phyloP scores from a whole-genome alignment of 2,888 invertebrate genomes.

The Smittia sp. region DNA sequence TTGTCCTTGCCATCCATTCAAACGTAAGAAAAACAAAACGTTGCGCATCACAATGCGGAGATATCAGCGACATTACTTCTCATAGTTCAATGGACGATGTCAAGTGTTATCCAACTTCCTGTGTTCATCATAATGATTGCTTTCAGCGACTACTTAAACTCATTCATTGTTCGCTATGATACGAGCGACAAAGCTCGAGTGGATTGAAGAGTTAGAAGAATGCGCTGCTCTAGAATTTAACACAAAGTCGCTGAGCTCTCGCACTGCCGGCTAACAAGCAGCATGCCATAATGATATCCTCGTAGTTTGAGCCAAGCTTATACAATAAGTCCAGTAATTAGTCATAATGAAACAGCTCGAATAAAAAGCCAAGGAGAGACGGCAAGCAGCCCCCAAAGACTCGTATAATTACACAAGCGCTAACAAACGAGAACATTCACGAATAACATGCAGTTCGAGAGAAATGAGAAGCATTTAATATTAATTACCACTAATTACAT shows the following conservation, averaged over 20 bases:
- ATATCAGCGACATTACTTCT: neutral
- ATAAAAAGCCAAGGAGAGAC: neutral
- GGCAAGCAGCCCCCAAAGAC: neutral
- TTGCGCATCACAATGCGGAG: neutral
- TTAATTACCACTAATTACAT: slow-evolving; percentile 12
- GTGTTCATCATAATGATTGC: neutral
- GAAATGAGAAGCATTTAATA: slow-evolving; percentile 5
- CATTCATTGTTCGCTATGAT: neutral
- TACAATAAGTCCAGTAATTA: slow-evolving; percentile 12
- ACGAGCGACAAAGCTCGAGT: neutral
- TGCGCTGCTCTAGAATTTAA: neutral
- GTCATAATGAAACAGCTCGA: slow-evolving; percentile 1
- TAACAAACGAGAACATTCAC: slow-evolving; percentile 9
- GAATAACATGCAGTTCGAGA: neutral
- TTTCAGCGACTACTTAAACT: slow-evolving; percentile 1
- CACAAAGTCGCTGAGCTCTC: neutral
- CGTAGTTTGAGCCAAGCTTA: neutral
- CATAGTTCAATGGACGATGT: slow-evolving; percentile 9
- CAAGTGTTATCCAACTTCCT: neutral
- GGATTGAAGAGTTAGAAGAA: neutral
- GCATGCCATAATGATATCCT: neutral
- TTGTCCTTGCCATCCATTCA: no score
- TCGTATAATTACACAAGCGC: neutral
- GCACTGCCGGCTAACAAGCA: neutral
- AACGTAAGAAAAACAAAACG: no score